Conservation (phyloP, 2,797 vertebrate genomes). For the Notolabrus celidotus region DNA sequence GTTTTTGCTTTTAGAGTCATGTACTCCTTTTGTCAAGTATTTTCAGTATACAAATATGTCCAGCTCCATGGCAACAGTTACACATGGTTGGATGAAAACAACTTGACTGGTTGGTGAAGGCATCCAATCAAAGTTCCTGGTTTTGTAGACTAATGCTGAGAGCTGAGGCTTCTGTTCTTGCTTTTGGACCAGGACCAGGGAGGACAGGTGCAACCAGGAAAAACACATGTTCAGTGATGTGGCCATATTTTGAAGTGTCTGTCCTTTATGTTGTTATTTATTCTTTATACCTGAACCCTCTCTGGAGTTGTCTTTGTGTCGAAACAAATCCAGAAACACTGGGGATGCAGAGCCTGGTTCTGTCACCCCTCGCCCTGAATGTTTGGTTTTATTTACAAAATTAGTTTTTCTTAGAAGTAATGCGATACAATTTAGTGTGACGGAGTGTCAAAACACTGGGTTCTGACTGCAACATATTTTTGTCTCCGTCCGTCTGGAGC, state of each 20-base stretch:
- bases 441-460: not conserved
- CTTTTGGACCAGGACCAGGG: slow-evolving; percentile 10
- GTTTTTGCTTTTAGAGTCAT: no score
- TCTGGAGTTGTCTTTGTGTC: not conserved
- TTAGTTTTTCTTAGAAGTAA: not conserved
- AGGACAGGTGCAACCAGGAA: slow-evolving; percentile 20
- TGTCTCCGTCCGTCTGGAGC: slow-evolving; percentile 23
- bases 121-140: not conserved
- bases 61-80: no score
- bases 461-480: not conserved
- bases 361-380: slow-evolving; percentile 5
- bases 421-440: not conserved
- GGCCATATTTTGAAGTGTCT: not conserved
- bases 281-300: not conserved
- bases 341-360: slow-evolving; percentile 5
- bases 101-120: no score
- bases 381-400: not conserved
- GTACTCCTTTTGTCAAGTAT: no score
- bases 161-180: slow-evolving; percentile 29
- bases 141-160: not conserved
- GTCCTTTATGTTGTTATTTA: not conserved
- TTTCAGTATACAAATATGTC: no score
- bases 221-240: slow-evolving; percentile 13
- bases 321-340: not conserved
- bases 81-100: no score